Conservation (phyloP, 2,113 vertebrate species). For the Lucifuga dentata region DNA sequence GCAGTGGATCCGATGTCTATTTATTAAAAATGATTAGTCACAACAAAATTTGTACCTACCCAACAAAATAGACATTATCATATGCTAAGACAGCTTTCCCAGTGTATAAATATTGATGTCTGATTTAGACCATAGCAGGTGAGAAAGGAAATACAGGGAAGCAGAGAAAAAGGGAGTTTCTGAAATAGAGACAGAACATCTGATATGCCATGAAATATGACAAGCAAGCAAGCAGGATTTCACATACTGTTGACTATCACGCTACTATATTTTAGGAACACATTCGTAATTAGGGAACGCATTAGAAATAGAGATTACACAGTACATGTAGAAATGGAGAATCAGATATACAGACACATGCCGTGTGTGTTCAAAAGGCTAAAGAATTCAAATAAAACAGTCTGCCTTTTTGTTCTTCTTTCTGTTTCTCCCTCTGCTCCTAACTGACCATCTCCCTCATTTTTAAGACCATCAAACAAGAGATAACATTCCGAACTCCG, state of each 20-base stretch:
- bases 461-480: conserved; percentile 38
- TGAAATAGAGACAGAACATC: conserved; percentile 16
- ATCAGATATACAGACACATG: conserved; percentile 2
- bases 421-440: conserved; percentile 5
- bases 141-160: background rate
- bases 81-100: background rate
- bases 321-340: conserved; percentile 22
- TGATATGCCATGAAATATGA: conserved; percentile 9
- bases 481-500: conserved; percentile 33
- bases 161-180: too few relatives aligned
- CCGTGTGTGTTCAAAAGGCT: background rate
- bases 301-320: conserved; percentile 31
- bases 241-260: conserved; percentile 27
- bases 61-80: background rate
- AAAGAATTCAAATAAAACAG: conserved; percentile 1
- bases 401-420: conserved; percentile 4
- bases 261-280: too few relatives aligned
- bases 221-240: conserved; percentile 23
- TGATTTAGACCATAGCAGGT: background rate
- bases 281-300: conserved; percentile 14
- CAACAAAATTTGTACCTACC: background rate
- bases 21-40: conserved; percentile 9
- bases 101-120: too few relatives aligned
- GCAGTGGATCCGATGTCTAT: conserved; percentile 5
- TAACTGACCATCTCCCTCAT: conserved; percentile 23